A percentile compares a stretch with the other conserved stretches of the same genome.
Conservation (phyloP, 2,797 vertebrate genomes). For the Odontamblyopus lacepedii region DNA sequence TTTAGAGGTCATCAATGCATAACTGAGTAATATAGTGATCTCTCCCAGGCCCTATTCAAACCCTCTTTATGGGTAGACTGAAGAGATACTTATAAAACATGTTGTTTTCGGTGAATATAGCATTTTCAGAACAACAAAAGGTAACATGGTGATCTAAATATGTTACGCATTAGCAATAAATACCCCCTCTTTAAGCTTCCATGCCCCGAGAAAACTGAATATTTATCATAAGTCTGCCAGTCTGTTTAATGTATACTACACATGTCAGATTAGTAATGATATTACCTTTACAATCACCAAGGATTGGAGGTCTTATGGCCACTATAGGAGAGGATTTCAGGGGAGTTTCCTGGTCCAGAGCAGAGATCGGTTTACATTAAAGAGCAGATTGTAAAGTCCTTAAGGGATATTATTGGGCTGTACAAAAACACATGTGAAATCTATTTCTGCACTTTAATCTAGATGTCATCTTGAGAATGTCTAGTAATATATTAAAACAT, state of each 20-base stretch:
- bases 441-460: background rate
- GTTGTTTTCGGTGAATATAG: no score
- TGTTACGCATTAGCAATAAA: no score
- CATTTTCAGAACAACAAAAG: no score
- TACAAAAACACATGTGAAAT: conserved; percentile 1
- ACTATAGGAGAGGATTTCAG: background rate
- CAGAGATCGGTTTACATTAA: background rate
- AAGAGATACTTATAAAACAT: no score
- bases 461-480: background rate
- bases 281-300: background rate
- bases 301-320: background rate
- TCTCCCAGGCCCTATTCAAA: no score
- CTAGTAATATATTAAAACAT: background rate
- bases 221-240: background rate
- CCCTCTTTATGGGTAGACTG: no score
- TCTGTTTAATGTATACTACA: background rate
- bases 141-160: no score
- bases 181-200: no score
- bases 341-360: background rate
- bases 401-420: background rate
- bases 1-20: no score
- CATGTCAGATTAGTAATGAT: background rate
- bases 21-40: no score
- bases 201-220: no score
- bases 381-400: background rate